These are phyloP conservation scores for Sebastes hopkinsi DNA, from an alignment of 2,797 vertebrate genomes.

Conservation along the genomic window DNA sequence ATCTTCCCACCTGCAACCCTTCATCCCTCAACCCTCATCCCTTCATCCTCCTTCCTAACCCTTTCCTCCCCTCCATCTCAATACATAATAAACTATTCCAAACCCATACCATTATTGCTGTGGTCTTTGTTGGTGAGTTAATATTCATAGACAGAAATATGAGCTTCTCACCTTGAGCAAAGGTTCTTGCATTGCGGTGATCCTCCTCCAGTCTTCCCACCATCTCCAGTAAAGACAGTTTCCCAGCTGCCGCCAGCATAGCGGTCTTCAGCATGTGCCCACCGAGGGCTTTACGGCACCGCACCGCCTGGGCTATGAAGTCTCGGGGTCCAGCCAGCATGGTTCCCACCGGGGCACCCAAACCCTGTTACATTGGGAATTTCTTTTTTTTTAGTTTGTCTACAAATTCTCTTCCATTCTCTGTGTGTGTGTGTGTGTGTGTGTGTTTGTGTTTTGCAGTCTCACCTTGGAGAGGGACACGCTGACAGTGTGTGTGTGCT, in stretches of 20 bases:
- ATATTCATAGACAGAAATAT: background rate
- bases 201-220: constrained; percentile 78
- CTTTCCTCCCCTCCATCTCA: no score
- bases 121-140: background rate
- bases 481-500: constrained; percentile 86
- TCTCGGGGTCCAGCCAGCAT: constrained; percentile 81
- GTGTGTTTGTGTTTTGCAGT: background rate
- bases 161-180: constrained; percentile 82
- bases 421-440: no score
- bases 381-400: background rate
- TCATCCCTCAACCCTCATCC: no score
- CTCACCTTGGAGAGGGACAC: constrained; percentile 91
- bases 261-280: constrained; percentile 86
- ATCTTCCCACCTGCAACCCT: no score
- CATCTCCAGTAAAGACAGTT: constrained; percentile 76
- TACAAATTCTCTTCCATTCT: background rate
- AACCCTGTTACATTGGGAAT: constrained; percentile 76
- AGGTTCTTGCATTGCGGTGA: constrained; percentile 82
- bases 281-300: constrained; percentile 84
- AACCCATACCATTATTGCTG: no score
- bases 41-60: no score
- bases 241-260: constrained; percentile 86
- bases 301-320: constrained; percentile 79
- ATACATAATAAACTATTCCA: no score
- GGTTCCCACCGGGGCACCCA: constrained; percentile 84